Percentiles rank a stretch among this genome's conserved stretches.
Conservation (phyloP, 2,797 vertebrate species). For the Thripadectes ignobilis region DNA sequence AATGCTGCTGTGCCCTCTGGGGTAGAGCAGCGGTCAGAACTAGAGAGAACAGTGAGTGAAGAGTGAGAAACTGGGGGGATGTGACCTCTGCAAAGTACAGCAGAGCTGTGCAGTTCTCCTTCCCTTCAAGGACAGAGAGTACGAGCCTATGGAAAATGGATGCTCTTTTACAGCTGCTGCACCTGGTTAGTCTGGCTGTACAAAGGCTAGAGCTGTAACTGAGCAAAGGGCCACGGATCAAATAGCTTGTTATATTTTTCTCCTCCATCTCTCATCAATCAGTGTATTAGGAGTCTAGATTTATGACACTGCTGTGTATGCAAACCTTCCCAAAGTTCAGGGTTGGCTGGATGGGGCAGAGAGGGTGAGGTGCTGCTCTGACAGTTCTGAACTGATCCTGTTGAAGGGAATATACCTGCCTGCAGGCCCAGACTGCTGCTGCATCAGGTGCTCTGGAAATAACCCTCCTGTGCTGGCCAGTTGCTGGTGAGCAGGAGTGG, state of each 20-base stretch:
- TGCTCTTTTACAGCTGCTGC: conserved; percentile 18
- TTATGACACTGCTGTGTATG: neutral
- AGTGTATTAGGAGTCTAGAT: neutral
- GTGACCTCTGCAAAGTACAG: neutral
- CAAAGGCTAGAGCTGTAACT: conserved; percentile 3
- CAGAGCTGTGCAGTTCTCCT: neutral
- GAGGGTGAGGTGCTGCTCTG: neutral
- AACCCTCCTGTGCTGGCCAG: neutral
- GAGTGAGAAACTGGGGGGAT: neutral
- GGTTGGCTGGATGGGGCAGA: neutral
- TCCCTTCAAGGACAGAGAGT: neutral
- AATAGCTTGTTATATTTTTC: neutral
- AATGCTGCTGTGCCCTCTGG: neutral
- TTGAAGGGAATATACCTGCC: neutral
- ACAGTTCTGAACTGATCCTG: neutral
- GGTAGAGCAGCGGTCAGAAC: neutral
- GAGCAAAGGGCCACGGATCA: conserved; percentile 13
- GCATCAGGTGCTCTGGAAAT: neutral
- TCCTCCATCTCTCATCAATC: neutral
- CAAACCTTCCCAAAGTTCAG: neutral
- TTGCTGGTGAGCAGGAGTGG: neutral
- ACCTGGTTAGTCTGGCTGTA: neutral
- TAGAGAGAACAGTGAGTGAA: neutral
- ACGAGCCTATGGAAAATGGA: neutral
- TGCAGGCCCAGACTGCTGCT: neutral